Evolutionary conservation across 1,140 invertebrate species (phyloP).

Genomic region (Drosophila nannoptera): DNA sequence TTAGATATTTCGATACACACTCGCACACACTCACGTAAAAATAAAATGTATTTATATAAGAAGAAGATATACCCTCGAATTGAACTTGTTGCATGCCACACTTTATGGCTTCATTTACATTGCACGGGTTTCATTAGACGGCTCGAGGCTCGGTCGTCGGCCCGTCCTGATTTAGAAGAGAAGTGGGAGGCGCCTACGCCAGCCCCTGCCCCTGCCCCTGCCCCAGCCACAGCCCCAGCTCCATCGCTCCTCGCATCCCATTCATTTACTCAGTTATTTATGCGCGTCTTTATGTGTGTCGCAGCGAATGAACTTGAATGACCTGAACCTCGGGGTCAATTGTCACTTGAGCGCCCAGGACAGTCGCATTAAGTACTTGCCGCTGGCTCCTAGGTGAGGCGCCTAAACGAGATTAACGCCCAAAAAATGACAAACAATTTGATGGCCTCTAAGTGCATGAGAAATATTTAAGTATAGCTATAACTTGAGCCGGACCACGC

Average conservation of each 20-base stretch:
- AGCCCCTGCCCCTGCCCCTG: not conserved
- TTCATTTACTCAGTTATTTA: slow-evolving; percentile 30
- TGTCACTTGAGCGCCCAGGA: slow-evolving; percentile 38
- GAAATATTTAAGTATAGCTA: slow-evolving; percentile 29
- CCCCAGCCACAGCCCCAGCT: not conserved
- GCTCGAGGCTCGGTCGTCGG: not conserved
- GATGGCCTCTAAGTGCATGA: slow-evolving; percentile 25
- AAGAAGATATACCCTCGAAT: too few relatives aligned
- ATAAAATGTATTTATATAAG: too few relatives aligned
- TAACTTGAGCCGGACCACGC: slow-evolving; percentile 6
- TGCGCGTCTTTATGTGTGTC: slow-evolving; percentile 40
- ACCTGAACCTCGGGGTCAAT: slow-evolving; percentile 46
- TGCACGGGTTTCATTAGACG: slow-evolving; percentile 50
- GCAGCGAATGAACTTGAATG: not conserved
- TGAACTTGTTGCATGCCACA: slow-evolving; percentile 41
- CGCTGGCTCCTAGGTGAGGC: not conserved
- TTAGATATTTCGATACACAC: too few relatives aligned
- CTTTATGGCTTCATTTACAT: slow-evolving; percentile 76
- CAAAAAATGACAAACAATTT: slow-evolving; percentile 21
- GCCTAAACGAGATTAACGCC: slow-evolving; percentile 5
- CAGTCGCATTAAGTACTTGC: slow-evolving; percentile 25
- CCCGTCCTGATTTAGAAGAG: slow-evolving; percentile 27
- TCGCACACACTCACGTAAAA: too few relatives aligned
- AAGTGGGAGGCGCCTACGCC: not conserved
- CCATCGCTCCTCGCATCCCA: not conserved